Percentiles rank a stretch among this genome's conserved stretches.
phyloP scores from a whole-genome alignment of 2,797 vertebrate species.

The Megaceryle alcyon region DNA sequence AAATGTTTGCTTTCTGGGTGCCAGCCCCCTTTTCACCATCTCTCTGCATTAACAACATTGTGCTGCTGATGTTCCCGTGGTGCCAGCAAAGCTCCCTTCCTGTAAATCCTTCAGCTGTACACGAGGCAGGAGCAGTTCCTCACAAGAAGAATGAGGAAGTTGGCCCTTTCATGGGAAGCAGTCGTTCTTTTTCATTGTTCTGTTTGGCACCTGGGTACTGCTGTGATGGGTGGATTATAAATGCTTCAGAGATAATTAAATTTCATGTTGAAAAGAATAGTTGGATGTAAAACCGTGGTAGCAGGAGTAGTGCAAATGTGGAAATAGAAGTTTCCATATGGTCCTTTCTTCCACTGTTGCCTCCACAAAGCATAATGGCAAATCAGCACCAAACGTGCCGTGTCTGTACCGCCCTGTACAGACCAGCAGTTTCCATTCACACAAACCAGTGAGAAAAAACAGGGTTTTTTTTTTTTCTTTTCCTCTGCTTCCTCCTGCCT shows the following conservation, averaged over 20 bases:
- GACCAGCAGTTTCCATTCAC: background rate
- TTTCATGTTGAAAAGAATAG: background rate
- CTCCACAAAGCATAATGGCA: background rate
- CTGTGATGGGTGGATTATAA: background rate
- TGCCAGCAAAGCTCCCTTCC: background rate
- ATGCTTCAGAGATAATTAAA: background rate
- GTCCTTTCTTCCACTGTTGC: background rate
- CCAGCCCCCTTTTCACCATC: background rate
- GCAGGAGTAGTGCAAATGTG: background rate
- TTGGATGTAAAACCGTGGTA: background rate
- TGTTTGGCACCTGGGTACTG: background rate
- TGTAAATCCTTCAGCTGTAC: background rate
- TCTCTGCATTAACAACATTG: rapidly evolving
- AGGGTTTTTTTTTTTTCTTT: background rate
- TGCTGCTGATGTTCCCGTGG: background rate
- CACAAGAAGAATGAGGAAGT: background rate
- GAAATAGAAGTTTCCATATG: background rate
- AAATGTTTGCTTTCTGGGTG: background rate
- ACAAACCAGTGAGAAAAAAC: background rate
- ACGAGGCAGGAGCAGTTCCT: rapidly evolving
- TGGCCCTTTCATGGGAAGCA: background rate
- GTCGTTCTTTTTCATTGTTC: background rate
- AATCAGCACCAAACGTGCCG: background rate
- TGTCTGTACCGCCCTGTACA: background rate
- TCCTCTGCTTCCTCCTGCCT: background rate